These are phyloP conservation scores for Melanotaenia boesemani DNA, from an alignment of 2,797 vertebrate species.

Conservation along the genomic window DNA sequence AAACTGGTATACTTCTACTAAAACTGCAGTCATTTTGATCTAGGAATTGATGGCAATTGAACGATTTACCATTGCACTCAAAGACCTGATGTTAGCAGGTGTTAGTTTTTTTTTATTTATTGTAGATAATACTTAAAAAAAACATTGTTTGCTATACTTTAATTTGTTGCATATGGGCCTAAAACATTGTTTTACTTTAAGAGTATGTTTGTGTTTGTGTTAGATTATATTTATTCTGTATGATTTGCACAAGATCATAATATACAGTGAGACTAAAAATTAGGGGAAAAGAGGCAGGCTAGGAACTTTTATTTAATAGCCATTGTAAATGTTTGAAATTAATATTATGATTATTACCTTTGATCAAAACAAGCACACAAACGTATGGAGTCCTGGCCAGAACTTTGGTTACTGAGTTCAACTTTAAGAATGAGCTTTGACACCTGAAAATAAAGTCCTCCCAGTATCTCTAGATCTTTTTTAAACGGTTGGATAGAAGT, in stretches of 20 bases:
- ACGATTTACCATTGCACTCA: background rate
- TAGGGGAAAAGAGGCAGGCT: slow-evolving; percentile 34
- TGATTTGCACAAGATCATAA: slow-evolving; percentile 30
- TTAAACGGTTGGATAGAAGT: slow-evolving; percentile 48
- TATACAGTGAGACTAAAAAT: slow-evolving; percentile 23
- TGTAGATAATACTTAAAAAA: background rate
- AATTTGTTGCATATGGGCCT: slow-evolving; percentile 21
- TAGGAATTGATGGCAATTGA: background rate
- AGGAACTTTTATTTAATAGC: slow-evolving; percentile 32
- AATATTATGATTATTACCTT: slow-evolving; percentile 44
- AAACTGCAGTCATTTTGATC: background rate
- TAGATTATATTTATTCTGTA: background rate
- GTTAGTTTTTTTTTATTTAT: background rate
- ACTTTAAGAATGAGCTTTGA: slow-evolving; percentile 30
- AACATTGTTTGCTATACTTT: slow-evolving; percentile 1
- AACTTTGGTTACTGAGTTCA: slow-evolving; percentile 28
- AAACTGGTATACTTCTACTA: background rate
- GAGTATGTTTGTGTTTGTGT: background rate
- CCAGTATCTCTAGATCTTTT: slow-evolving; percentile 34
- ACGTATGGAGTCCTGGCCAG: slow-evolving; percentile 32
- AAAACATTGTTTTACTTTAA: slow-evolving; percentile 39
- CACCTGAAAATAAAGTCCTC: slow-evolving; percentile 50
- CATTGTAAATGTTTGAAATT: slow-evolving; percentile 51
- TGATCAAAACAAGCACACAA: slow-evolving; percentile 44
- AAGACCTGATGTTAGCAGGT: background rate